Conservation (phyloP, 2,797 vertebrate species). For the Bothrops alternatus region DNA sequence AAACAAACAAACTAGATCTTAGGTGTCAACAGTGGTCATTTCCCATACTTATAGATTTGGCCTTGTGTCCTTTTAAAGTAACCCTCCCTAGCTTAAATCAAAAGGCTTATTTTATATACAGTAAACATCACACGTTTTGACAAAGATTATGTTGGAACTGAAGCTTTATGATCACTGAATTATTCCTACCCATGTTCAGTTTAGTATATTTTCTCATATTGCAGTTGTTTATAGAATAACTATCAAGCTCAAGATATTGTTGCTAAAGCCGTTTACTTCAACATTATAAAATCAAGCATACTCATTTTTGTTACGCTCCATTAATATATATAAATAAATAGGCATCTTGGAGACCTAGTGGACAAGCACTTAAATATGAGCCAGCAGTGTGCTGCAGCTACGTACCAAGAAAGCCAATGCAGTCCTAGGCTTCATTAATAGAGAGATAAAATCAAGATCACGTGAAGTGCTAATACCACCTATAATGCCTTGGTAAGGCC, state of each 20-base stretch:
- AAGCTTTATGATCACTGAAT: constrained; percentile 41
- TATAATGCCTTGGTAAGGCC: background rate
- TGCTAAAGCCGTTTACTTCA: background rate
- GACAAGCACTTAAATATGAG: background rate
- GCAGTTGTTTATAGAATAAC: background rate
- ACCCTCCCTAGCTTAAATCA: constrained; percentile 56
- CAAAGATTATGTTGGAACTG: constrained; percentile 33
- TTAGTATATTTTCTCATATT: background rate
- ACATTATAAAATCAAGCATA: background rate
- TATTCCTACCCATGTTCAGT: constrained; percentile 28
- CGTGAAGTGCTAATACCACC: background rate
- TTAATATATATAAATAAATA: background rate
- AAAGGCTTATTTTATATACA: constrained; percentile 57
- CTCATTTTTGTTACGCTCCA: background rate
- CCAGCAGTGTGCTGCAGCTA: background rate
- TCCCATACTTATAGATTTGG: constrained; percentile 35
- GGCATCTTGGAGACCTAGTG: background rate
- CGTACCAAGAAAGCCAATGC: background rate
- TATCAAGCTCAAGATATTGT: background rate
- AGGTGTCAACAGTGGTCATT: background rate
- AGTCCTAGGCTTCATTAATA: background rate
- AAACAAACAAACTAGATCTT: constrained; percentile 20
- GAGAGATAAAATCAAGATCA: background rate
- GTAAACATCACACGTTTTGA: constrained; percentile 47
- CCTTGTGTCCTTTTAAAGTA: constrained; percentile 48